Evolutionary conservation across 2,113 vertebrate genomes (phyloP).

Genomic region (Mustela nigripes): DNA sequence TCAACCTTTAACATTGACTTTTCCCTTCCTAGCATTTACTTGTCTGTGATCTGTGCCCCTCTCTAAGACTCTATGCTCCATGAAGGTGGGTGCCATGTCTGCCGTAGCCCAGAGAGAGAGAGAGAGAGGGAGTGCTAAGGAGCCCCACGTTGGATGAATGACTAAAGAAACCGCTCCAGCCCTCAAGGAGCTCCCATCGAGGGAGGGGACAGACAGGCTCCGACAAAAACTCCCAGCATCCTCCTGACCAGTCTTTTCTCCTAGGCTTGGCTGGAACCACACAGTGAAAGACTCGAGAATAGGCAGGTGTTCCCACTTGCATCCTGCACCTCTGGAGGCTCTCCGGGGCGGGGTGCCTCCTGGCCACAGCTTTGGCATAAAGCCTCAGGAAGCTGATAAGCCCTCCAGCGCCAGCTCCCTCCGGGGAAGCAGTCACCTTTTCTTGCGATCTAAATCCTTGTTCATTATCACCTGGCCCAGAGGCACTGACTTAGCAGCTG

Average conservation of each 20-base stretch:
- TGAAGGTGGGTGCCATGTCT: fast-evolving
- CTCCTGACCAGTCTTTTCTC: background rate
- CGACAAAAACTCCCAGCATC: background rate
- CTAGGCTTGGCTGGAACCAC: background rate
- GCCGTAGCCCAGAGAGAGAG: background rate
- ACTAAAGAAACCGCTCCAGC: background rate
- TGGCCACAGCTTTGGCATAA: background rate
- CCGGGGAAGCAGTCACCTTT: background rate
- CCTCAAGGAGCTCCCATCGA: background rate
- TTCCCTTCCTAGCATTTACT: background rate
- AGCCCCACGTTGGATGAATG: background rate
- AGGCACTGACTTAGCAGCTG: background rate
- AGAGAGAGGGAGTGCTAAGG: background rate
- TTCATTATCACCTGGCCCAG: background rate
- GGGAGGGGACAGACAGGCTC: background rate
- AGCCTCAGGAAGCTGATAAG: background rate
- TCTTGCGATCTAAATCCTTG: background rate
- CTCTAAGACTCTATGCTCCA: background rate
- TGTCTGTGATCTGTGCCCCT: background rate
- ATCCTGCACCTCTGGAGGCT: background rate
- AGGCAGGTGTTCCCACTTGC: background rate
- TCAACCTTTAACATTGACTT: background rate
- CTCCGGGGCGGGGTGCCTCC: background rate
- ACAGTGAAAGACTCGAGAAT: background rate
- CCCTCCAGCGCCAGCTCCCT: background rate